Conservation (phyloP, 2,797 vertebrate genomes). For the Myotis vivesi region DNA sequence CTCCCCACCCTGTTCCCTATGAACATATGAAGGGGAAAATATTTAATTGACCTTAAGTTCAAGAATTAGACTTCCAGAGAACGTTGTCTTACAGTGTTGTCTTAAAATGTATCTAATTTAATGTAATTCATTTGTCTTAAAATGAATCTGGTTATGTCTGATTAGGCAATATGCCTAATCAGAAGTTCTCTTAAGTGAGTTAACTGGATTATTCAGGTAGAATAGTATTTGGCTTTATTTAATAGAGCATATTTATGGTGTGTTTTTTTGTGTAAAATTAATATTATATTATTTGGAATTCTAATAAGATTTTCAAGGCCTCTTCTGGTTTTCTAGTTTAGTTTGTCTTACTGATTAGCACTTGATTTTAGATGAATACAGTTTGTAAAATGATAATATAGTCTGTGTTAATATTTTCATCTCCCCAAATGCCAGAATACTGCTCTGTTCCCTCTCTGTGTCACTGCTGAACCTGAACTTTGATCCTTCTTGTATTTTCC, state of each 20-base stretch:
- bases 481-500: constrained; percentile 93
- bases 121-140: not conserved
- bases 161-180: not conserved
- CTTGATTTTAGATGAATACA: constrained; percentile 29
- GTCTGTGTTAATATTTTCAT: constrained; percentile 56
- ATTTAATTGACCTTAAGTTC: not conserved
- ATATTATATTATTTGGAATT: constrained; percentile 4
- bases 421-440: constrained; percentile 64
- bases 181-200: not conserved
- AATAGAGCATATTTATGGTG: constrained; percentile 33
- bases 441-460: constrained; percentile 78
- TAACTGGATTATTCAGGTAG: constrained; percentile 25
- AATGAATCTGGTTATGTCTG: not conserved
- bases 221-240: constrained; percentile 18
- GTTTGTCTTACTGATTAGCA: constrained; percentile 14
- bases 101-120: not conserved
- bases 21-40: not conserved
- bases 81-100: not conserved
- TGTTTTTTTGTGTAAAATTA: constrained; percentile 38
- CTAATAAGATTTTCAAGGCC: constrained; percentile 29
- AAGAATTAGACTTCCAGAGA: constrained; percentile 38
- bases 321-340: constrained; percentile 45
- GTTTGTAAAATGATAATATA: constrained; percentile 49
- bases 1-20: not conserved
- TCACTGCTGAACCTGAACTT: constrained; percentile 82